Conservation (phyloP, 2,888 invertebrate species). For the Patella ulyssiponensis region DNA sequence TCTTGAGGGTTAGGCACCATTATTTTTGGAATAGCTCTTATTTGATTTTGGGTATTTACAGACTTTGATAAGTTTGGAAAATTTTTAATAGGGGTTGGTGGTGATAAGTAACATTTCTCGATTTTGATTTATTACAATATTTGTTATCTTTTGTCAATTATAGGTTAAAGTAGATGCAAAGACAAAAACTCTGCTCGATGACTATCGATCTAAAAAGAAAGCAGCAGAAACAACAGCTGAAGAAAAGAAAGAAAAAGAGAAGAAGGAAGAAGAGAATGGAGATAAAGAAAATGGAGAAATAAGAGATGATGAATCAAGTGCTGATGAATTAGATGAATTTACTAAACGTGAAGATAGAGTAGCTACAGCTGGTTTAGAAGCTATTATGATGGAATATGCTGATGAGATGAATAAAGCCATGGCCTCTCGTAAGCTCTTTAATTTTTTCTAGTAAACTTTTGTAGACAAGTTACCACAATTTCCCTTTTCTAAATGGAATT, state of each 20-base stretch:
- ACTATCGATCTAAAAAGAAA: constrained; percentile 80
- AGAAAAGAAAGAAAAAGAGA: constrained; percentile 54
- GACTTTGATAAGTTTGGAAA: background rate
- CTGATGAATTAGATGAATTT: constrained; percentile 76
- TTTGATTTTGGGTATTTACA: too few relatives aligned
- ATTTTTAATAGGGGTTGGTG: too few relatives aligned
- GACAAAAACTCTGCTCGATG: constrained; percentile 93
- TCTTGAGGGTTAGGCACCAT: background rate
- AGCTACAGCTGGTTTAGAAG: constrained; percentile 83
- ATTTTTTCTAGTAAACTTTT: background rate
- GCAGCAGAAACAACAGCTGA: constrained; percentile 29
- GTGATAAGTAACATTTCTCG: too few relatives aligned
- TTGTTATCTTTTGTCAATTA: background rate
- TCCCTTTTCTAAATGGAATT: background rate
- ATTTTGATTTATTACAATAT: too few relatives aligned
- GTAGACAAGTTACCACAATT: background rate
- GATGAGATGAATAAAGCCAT: constrained; percentile 66
- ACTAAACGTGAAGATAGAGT: constrained; percentile 78
- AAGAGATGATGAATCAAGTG: constrained; percentile 37
- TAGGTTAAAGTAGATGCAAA: constrained; percentile 92
- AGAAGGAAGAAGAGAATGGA: constrained; percentile 51
- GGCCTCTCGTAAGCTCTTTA: constrained; percentile 37
- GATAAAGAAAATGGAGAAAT: constrained; percentile 49
- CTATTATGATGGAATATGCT: constrained; percentile 86
- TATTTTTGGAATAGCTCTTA: background rate